phyloP scores from a whole-genome alignment of 2,888 invertebrate species.

The Rugalucina vietnamica region DNA sequence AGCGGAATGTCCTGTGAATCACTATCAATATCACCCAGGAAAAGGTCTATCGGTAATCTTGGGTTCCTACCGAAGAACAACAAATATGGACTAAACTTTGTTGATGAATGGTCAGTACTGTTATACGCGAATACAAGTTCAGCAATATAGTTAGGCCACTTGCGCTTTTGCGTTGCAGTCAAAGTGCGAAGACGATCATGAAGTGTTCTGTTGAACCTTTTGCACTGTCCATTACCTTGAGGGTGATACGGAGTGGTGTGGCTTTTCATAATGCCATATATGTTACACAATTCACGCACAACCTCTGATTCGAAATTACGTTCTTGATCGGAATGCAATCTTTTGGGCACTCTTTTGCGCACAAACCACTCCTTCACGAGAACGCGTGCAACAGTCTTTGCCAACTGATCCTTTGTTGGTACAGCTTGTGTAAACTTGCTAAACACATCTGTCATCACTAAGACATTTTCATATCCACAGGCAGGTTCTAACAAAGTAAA shows the following conservation, averaged over 20 bases:
- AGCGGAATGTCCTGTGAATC: not conserved
- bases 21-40: not conserved
- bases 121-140: slow-evolving; percentile 46
- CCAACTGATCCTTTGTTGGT: slow-evolving; percentile 61
- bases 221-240: slow-evolving; percentile 59
- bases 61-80: slow-evolving; percentile 45
- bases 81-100: slow-evolving; percentile 30
- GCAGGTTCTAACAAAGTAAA: slow-evolving; percentile 50
- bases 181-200: slow-evolving; percentile 56
- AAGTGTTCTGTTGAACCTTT: slow-evolving; percentile 63
- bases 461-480: slow-evolving; percentile 56
- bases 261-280: slow-evolving; percentile 53
- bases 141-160: slow-evolving; percentile 59
- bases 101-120: slow-evolving; percentile 36
- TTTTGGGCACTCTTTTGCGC: slow-evolving; percentile 57
- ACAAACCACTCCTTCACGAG: slow-evolving; percentile 61
- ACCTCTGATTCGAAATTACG: slow-evolving; percentile 54
- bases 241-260: slow-evolving; percentile 63
- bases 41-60: slow-evolving; percentile 12
- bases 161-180: slow-evolving; percentile 37
- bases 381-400: slow-evolving; percentile 53
- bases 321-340: slow-evolving; percentile 64
- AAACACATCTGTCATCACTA: slow-evolving; percentile 67
- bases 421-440: slow-evolving; percentile 61
- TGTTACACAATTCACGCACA: slow-evolving; percentile 48